Base-by-base conservation (phyloP, 2,797 vertebrate genomes). In the Cryptoprocta ferox region DNA sequence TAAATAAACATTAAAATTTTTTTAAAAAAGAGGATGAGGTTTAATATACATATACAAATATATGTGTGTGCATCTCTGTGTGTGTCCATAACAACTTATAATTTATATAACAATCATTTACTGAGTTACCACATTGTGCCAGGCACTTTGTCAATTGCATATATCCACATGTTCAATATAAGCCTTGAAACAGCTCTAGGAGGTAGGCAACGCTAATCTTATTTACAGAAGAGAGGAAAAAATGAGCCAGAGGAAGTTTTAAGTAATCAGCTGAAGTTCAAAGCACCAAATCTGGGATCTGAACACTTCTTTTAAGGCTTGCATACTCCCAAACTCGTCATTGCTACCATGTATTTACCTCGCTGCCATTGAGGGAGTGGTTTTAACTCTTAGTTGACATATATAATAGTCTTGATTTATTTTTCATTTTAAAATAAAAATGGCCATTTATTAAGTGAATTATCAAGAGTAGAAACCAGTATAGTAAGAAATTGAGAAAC, bases 371-470 rank as follows among this genome's bases (percentile, higher is more conserved):
- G 7, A 65, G 2, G 42, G 21, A 30, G 18, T 2, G 2, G 13
- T 39, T 19, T 2, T n/a, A 35, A 78, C 79, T 61, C 53, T 70
- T 19, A 30, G 32, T 0, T 71, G 70, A 50, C 19, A 83, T 0
- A 45, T 10, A 39, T 21, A 45, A 10, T 24, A 10, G 42, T 66
- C 35, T 63, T 80, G 76, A 59, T 81, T 91, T 83, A 83, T 37
- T 88, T 91, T 90, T 94, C n/a, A 91, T 35, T 61, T 90, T 45
- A 70, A 91, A 92, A 81, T 48, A 66, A 83, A 92, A 85, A 78
- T 14, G 2, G 35, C 0, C 16, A 89, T 1, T 78, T 1, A 10
- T 80, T 81, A 37, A 73, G 15, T 94, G 66, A 66, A 9, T 65
- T 91, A 88, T 24, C 21, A 63, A 7, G 19, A 63, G 13, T 19